Evolutionary conservation across 2,888 invertebrate genomes (phyloP).

Genomic region (Cryptocephalus primarius): DNA sequence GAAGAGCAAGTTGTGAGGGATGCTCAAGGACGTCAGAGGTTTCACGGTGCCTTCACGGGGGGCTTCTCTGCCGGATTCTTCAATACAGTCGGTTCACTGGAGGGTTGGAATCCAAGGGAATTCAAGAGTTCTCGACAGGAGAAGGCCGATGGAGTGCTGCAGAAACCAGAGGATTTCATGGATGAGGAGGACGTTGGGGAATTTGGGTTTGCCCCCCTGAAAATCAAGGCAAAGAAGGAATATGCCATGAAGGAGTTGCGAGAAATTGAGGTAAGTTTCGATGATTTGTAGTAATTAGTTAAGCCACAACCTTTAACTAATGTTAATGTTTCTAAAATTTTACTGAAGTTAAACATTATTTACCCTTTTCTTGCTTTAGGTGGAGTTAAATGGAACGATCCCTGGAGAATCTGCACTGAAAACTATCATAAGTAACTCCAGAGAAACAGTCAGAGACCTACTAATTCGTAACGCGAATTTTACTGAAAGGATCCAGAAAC

Average conservation of each 20-base stretch:
- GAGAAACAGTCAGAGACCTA: conserved; percentile 78
- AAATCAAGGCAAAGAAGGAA: conserved; percentile 67
- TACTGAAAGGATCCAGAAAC: too few species aligned
- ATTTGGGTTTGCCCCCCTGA: conserved; percentile 89
- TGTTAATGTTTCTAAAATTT: too few species aligned
- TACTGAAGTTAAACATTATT: too few species aligned
- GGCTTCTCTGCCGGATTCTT: conserved; percentile 95
- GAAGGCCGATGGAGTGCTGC: conserved; percentile 46
- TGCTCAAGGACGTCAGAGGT: conserved; percentile 77
- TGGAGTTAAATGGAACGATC: conserved; percentile 30
- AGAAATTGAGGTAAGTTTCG: too few species aligned
- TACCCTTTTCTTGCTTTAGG: too few species aligned
- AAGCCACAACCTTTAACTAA: too few species aligned
- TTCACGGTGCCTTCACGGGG: conserved; percentile 98
- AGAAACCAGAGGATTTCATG: conserved; percentile 91
- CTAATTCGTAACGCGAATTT: conserved; percentile 78
- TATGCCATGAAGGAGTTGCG: conserved; percentile 36
- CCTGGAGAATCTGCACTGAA: conserved; percentile 61
- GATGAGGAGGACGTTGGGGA: conserved; percentile 93
- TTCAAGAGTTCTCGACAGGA: conserved; percentile 82
- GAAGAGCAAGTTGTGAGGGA: conserved; percentile 88
- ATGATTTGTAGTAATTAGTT: too few species aligned
- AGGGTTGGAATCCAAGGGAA: conserved; percentile 86
- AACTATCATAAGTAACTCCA: conserved; percentile 58
- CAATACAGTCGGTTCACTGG: conserved; percentile 90